These are phyloP conservation scores for Luperina testacea DNA, from an alignment of 2,888 invertebrate genomes.

Conservation along the genomic window DNA sequence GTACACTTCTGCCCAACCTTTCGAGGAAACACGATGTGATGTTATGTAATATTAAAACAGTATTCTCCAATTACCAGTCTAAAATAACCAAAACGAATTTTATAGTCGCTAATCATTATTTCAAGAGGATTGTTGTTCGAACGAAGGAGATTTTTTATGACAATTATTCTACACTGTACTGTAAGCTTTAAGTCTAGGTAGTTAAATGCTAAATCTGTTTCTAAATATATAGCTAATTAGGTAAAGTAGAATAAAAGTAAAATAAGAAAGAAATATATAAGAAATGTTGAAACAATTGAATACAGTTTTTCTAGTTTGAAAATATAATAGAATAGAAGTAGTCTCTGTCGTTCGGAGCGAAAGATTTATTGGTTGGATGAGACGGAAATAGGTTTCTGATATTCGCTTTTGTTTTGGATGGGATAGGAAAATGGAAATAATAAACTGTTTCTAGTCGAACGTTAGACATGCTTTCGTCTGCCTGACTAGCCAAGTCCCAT, in stretches of 20 bases:
- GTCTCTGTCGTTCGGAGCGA: constrained; percentile 10
- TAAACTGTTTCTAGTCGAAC: not conserved
- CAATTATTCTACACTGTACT: not conserved
- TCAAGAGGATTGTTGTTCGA: constrained; percentile 51
- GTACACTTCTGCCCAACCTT: too few species aligned
- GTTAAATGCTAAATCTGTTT: constrained; percentile 22
- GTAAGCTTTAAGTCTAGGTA: not conserved
- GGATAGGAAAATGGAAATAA: not conserved
- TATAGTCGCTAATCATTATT: constrained; percentile 57
- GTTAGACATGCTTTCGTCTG: too few species aligned
- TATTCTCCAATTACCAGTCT: too few species aligned
- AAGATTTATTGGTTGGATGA: constrained; percentile 35
- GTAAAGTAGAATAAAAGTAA: constrained; percentile 44
- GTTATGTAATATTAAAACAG: too few species aligned
- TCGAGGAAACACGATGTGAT: too few species aligned
- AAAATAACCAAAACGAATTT: constrained; percentile 39
- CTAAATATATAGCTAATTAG: constrained; percentile 46
- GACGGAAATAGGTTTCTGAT: constrained; percentile 22
- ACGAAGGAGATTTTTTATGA: constrained; percentile 42
- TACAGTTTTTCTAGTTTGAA: constrained; percentile 45
- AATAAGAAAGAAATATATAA: not conserved
- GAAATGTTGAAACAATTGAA: constrained; percentile 60
- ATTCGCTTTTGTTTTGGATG: not conserved
- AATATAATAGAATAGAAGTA: constrained; percentile 42
- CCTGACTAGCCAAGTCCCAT: too few species aligned